phyloP scores from a whole-genome alignment of 1,140 invertebrate species.

The Schlechtendalia chinensis region DNA sequence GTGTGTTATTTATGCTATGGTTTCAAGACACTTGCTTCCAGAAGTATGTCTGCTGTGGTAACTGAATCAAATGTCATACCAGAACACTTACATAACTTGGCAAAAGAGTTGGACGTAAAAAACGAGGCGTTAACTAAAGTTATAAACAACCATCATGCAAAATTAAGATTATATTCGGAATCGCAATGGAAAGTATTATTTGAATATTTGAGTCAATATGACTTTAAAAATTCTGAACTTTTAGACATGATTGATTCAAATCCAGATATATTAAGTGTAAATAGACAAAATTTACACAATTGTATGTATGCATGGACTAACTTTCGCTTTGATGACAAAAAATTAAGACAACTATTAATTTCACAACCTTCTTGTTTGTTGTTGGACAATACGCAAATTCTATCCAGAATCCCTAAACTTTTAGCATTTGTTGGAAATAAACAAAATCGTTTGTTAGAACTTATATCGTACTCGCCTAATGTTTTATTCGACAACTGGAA shows the following conservation, averaged over 20 bases:
- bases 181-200: slow-evolving; percentile 23
- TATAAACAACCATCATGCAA: slow-evolving; percentile 24
- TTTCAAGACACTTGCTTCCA: not conserved
- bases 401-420: slow-evolving; percentile 46
- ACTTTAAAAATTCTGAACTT: slow-evolving; percentile 36
- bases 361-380: slow-evolving; percentile 25
- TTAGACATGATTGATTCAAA: slow-evolving; percentile 38
- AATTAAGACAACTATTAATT: slow-evolving; percentile 30
- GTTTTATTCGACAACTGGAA: slow-evolving; percentile 41
- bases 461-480: slow-evolving; percentile 42
- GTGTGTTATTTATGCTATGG: not conserved
- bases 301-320: slow-evolving; percentile 40
- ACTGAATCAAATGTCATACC: not conserved
- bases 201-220: slow-evolving; percentile 39
- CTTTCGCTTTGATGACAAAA: slow-evolving; percentile 36
- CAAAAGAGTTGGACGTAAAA: slow-evolving; percentile 28
- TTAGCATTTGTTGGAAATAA: slow-evolving; percentile 39
- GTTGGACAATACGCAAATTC: not conserved
- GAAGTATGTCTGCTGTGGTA: not conserved
- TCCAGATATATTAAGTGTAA: slow-evolving; percentile 36
- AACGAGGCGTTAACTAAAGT: not conserved
- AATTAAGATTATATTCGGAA: slow-evolving; percentile 5
- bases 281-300: slow-evolving; percentile 23
- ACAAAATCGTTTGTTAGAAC: slow-evolving; percentile 29
- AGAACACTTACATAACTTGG: not conserved